Percentiles rank a stretch among this genome's conserved stretches.
Conservation (phyloP, 2,888 invertebrate genomes). For the Acleris laterana region DNA sequence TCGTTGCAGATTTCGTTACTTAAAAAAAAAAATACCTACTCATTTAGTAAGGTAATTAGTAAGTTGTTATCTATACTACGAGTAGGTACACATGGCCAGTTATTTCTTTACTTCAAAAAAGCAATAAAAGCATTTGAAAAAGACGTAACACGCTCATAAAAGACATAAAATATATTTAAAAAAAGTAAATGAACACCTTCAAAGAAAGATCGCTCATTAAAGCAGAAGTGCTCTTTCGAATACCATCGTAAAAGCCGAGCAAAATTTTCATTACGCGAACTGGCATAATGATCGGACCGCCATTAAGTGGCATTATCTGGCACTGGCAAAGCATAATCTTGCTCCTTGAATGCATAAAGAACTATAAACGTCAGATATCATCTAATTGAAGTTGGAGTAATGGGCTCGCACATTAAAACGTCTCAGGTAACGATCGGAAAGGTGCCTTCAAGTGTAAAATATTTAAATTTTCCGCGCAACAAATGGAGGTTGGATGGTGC, state of each 20-base stretch:
- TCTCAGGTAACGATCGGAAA: constrained; percentile 71
- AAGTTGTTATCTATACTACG: too few species aligned
- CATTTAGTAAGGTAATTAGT: too few species aligned
- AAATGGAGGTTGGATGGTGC: constrained; percentile 58
- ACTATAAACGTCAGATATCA: constrained; percentile 83
- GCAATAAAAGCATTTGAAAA: constrained; percentile 30
- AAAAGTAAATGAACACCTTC: constrained; percentile 54
- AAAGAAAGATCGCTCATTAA: constrained; percentile 60
- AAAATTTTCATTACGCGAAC: constrained; percentile 77
- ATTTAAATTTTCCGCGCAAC: constrained; percentile 73
- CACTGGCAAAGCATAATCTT: constrained; percentile 74
- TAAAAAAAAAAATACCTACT: too few species aligned
- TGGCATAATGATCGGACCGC: constrained; percentile 75
- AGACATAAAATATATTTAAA: constrained; percentile 30
- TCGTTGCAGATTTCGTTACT: too few species aligned
- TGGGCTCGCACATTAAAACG: constrained; percentile 69
- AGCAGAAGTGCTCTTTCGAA: constrained; percentile 51
- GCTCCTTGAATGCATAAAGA: constrained; percentile 79
- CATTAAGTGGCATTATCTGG: constrained; percentile 77
- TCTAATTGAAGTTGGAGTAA: constrained; percentile 80
- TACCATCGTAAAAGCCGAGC: constrained; percentile 68
- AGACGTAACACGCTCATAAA: constrained; percentile 30
- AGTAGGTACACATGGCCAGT: neutral
- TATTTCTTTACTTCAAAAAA: constrained; percentile 20
- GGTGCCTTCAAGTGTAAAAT: constrained; percentile 71